Evolutionary conservation across 2,113 vertebrate species (phyloP), one percentile per base, ranked within the genome.

Genomic region (Microcebus tavaratra): DNA sequence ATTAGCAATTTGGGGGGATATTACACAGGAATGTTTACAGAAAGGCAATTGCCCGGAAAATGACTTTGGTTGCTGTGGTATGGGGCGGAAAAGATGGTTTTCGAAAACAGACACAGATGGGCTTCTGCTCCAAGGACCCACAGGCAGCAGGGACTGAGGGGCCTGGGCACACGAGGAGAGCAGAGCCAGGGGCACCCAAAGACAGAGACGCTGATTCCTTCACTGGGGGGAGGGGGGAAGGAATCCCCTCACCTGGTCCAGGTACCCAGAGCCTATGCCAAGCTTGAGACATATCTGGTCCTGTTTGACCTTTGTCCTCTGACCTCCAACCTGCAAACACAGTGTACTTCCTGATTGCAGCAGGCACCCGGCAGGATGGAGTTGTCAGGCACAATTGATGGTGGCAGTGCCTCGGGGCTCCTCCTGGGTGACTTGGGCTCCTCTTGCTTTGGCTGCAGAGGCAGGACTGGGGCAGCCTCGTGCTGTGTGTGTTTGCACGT

Each of bases 41-140:
- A 96, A 97, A 97, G 96, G 94, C 98, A 97, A 97, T 98, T 97
- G 97, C 97, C 97, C 11, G 87, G 97, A 98, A 98, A 98, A 98
- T 98, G 97, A 97, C 96, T 97, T 95, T 91, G 96, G 96, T 95
- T 89, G 90, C 88, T 97, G 94, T 95, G 96, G 95, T 94, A 42
- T 94, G 88, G 97, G 97, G 98, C 15, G 78, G 98, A 95, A 97
- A 97, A 95, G 95, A 97, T 96, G 70, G 96, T 86, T 97, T 95
- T 96, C 90, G 97, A 93, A 97, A 98, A 97, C 87, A 97, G 91
- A 97, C 91, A 86, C 92, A 97, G 89, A 92, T 57, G 65, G 93
- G 89, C 86, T 91, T 89, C 93, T 95, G 91, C 76, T 81, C 36
- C 57, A 34, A 85, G 91, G 93, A 88, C 90, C 84, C 42, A 85